These are phyloP conservation scores for Eriocheir sinensis DNA, from an alignment of 1,140 invertebrate species.

Conservation along the genomic window DNA sequence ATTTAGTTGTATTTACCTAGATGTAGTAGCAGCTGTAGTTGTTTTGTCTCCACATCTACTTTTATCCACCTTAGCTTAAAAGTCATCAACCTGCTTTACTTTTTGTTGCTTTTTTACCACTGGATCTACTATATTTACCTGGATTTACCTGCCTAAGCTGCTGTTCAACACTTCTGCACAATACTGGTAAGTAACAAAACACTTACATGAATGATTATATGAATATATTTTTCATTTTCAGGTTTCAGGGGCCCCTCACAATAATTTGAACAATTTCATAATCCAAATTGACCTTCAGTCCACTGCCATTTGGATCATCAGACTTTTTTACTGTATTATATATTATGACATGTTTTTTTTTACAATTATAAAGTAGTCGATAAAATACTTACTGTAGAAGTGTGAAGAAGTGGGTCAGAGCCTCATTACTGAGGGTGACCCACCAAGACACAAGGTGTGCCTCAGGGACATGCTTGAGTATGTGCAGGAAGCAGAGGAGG, in stretches of 20 bases:
- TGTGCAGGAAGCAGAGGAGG: conserved; percentile 94
- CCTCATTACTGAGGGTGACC: conserved; percentile 89
- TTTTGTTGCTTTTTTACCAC: no score
- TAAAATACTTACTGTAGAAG: conserved; percentile 88
- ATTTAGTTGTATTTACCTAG: no score
- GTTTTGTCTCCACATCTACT: no score
- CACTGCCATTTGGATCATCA: no score
- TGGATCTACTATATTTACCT: no score
- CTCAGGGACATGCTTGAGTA: conserved; percentile 94
- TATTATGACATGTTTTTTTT: neutral
- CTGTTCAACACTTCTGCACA: neutral
- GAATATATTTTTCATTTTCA: neutral
- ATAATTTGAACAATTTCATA: neutral
- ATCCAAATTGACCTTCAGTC: no score
- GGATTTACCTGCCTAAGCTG: neutral
- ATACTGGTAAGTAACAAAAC: no score
- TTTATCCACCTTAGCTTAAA: no score
- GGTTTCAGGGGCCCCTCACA: no score
- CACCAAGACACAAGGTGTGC: conserved; percentile 95
- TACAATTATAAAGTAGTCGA: conserved; percentile 71
- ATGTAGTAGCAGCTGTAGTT: no score
- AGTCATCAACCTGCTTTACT: no score
- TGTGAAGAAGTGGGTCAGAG: conserved; percentile 90
- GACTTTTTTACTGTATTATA: no score
- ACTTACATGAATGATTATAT: neutral